Evolutionary conservation across 92 coral and sea anemone genomes (phyloP), one percentile per base, ranked within the genome.

Genomic region (Isaurus tuberculatus): DNA sequence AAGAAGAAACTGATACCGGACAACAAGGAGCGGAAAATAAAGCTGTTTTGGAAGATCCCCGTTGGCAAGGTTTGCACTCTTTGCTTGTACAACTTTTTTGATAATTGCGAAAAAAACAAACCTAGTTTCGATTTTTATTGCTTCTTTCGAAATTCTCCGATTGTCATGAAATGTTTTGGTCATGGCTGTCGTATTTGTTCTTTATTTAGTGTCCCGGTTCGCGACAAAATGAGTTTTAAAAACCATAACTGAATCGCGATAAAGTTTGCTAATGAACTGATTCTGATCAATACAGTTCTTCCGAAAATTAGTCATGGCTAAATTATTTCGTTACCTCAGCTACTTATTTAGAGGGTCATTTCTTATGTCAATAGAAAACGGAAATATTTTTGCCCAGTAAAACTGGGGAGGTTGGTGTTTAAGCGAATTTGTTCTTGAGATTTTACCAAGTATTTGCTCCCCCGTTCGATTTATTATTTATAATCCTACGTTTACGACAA

Each of bases 21-120:
- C 94, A 92, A 70, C 89, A 89, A 85, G 92, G 93, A 58, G 95
- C 88, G 42, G 99, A 94, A 66, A 94, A 93, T 79, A 97, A 94
- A 79, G 99, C 98, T 28, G 98, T 92, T 79, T 81, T 97, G 48
- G 99, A 97, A 84, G 99, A 97, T 93, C 98, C 98, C 74, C 93
- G 99, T 81, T 97, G 99, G 99, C 98, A 97, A 97, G 99, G 99
- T 96, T 89, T 85, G 99, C 92, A 84, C 85, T 34, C 33, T 31
- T 73, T 70, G 23, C 55, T 85, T 88, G 91, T 86, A 83, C 89
- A 85, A 79, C 65, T 30, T 79, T 30, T 86, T 63, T 75, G 58
- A 77, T 80, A 46, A 71, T 79, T 79, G 63, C 75, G 75, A 71
- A 67, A 65, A 55, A 77, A 77, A 34, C 82, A 77, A 34, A 77